These are phyloP conservation scores for Macquaria australasica DNA, from an alignment of 2,113 vertebrate genomes.

Conservation along the genomic window DNA sequence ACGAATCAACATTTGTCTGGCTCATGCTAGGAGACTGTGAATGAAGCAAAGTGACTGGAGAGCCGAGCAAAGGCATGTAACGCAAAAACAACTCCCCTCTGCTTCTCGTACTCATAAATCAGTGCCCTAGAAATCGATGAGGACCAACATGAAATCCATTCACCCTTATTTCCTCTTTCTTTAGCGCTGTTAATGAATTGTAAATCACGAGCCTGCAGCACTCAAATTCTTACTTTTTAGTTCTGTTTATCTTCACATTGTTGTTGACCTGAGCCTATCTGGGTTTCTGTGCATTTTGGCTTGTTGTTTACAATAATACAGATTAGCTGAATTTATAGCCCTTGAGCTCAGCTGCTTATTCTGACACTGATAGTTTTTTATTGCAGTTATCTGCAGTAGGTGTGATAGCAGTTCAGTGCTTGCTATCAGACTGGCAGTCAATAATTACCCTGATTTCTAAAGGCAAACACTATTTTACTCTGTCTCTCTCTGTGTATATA, in stretches of 20 bases:
- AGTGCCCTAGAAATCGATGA: conserved; percentile 55
- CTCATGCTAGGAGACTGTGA: conserved; percentile 22
- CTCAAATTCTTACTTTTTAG: conserved; percentile 24
- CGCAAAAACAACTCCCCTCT: not conserved
- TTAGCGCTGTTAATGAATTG: conserved; percentile 60
- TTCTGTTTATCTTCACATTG: conserved; percentile 29
- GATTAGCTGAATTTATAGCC: conserved; percentile 50
- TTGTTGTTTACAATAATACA: conserved; percentile 7
- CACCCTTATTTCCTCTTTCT: conserved; percentile 58
- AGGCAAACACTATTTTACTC: conserved; percentile 47
- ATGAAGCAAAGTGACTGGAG: conserved; percentile 15
- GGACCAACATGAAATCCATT: conserved; percentile 56
- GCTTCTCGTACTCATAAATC: conserved; percentile 55
- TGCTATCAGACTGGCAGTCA: conserved; percentile 53
- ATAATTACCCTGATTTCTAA: conserved; percentile 71
- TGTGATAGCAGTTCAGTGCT: conserved; percentile 46
- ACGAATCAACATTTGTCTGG: conserved; percentile 50
- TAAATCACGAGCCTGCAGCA: conserved; percentile 41
- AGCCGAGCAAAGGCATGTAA: conserved; percentile 23
- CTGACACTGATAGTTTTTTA: conserved; percentile 60
- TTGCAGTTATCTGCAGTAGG: conserved; percentile 58
- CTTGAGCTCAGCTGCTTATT: conserved; percentile 37
- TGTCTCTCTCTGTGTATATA: conserved; percentile 24
- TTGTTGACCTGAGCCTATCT: conserved; percentile 45
- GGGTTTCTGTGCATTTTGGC: not conserved